Evolutionary conservation across 1,140 invertebrate species (phyloP), one percentile per base, ranked within the genome.

Genomic region (Penaeus vannamei): DNA sequence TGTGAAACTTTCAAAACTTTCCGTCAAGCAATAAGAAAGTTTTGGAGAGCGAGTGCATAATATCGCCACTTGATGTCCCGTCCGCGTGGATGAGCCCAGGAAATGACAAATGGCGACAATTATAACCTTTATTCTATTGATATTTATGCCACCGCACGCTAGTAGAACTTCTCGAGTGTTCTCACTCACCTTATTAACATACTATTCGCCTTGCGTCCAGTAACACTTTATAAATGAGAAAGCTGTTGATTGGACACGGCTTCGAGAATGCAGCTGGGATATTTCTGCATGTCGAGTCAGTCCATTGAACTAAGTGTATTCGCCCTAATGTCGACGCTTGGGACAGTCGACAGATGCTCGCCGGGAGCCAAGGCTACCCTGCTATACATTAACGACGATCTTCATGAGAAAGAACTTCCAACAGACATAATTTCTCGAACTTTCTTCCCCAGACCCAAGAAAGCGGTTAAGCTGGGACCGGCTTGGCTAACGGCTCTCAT

Each of bases 61-160:
- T 77, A 60, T 77, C 69, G 69, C 53, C 84, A 77, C 60, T 36
- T 69, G 69, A 85, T 22, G 69, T 19, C 59, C 5, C 2, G 42
- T 5, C 84, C 84, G 66, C 84, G 64, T 85, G 72, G 84, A 85
- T 85, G 84, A 85, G 84, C 69, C 36, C 72, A 79, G 72, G 76
- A 86, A 76, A 85, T 86, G 85, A 79, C 85, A 86, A 86, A 64
- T 79, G 85, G 85, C 76, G 72, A 86, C 76, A 80, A 79, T 86
- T 86, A 79, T 80, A 79, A 86, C 72, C 72, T 86, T 60, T 77
- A 76, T 86, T 86, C 72, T 86, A 79, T 86, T 86, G 85, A 86
- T 86, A 80, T 79, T 79, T 86, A 86, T 86, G 85, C 36, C 42
- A 36, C 32, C 72, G 23, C 29, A 86, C 53, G 53, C 76, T 62